These are phyloP conservation scores for Drosophila biarmipes DNA, from an alignment of 1,140 invertebrate genomes.

Conservation along the genomic window DNA sequence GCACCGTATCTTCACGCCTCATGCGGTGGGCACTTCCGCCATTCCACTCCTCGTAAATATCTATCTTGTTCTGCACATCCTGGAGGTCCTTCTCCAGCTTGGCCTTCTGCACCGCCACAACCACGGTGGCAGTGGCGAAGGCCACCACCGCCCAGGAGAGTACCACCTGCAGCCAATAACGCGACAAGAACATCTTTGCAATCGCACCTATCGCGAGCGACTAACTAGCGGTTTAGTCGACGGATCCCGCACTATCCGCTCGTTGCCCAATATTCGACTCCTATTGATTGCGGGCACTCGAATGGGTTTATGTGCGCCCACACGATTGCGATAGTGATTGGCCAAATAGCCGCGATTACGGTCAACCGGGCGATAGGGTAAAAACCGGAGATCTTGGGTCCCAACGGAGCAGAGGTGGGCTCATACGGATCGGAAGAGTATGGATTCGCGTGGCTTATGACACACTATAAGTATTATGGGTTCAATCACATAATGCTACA, in stretches of 20 bases:
- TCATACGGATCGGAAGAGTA: neutral
- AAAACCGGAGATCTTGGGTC: neutral
- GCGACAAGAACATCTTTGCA: slow-evolving; percentile 54
- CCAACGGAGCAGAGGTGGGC: neutral
- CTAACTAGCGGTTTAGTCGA: slow-evolving; percentile 42
- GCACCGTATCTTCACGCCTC: slow-evolving; percentile 36
- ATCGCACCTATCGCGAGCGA: slow-evolving; percentile 35
- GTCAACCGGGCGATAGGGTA: slow-evolving; percentile 9
- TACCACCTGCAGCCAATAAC: slow-evolving; percentile 34
- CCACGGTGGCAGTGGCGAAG: slow-evolving; percentile 83
- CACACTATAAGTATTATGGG: neutral
- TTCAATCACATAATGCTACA: neutral
- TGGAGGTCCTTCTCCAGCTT: slow-evolving; percentile 49
- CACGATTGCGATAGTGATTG: slow-evolving; percentile 34
- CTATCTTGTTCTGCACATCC: slow-evolving; percentile 60
- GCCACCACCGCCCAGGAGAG: slow-evolving; percentile 63
- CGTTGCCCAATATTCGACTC: slow-evolving; percentile 26
- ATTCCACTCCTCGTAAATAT: slow-evolving; percentile 31
- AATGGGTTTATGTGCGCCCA: slow-evolving; percentile 41
- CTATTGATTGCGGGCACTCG: slow-evolving; percentile 41
- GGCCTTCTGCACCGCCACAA: slow-evolving; percentile 69
- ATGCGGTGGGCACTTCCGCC: neutral
- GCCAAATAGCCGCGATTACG: slow-evolving; percentile 25
- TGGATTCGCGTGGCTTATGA: neutral
- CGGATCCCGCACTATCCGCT: slow-evolving; percentile 1